These are phyloP conservation scores for Stictocephala bisonia DNA, from an alignment of 2,888 invertebrate species.

Conservation along the genomic window DNA sequence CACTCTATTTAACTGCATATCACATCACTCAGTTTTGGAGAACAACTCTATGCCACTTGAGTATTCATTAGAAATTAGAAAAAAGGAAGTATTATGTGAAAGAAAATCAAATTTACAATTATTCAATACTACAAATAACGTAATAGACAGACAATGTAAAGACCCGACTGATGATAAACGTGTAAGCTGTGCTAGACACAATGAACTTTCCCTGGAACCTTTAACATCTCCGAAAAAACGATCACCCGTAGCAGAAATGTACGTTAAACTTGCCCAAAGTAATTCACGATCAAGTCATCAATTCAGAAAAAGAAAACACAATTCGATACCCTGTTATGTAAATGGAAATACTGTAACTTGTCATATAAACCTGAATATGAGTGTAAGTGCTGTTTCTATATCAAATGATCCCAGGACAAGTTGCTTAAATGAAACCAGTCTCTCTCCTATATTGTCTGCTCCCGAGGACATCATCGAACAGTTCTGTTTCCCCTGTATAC, in stretches of 20 bases:
- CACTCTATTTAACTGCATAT: no score
- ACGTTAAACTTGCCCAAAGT: constrained; percentile 15
- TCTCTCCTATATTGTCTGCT: background rate
- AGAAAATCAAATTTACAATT: no score
- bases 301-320: background rate
- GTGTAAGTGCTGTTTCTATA: background rate
- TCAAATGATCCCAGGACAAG: background rate
- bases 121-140: no score
- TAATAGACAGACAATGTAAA: no score
- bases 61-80: no score
- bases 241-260: constrained; percentile 26
- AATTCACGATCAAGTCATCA: background rate
- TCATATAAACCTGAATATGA: constrained; percentile 7
- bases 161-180: no score
- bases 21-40: no score
- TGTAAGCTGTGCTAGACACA: no score
- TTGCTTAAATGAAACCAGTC: background rate
- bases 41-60: no score
- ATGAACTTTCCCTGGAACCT: background rate
- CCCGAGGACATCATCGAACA: background rate
- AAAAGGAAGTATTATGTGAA: no score
- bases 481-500: no score
- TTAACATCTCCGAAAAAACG: background rate
- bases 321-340: background rate
- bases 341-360: constrained; percentile 1